Base-by-base conservation (phyloP, 2,797 vertebrate species). In the Threskiornis aethiopicus region DNA sequence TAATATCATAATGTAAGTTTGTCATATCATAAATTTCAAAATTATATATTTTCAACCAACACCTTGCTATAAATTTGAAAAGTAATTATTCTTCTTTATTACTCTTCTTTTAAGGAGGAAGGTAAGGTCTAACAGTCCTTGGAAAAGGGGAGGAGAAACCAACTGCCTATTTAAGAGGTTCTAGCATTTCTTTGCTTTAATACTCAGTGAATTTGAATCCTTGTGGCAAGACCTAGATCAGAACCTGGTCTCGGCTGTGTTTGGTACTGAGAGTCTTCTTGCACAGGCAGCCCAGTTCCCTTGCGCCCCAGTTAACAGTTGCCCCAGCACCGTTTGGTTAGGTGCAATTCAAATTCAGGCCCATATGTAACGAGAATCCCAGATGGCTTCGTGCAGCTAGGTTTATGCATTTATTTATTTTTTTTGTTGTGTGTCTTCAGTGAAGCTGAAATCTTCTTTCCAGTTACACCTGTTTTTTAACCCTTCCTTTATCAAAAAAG, bases 391-490 rank as follows among this genome's bases (percentile, higher is more conserved):
- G 0, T 91, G 86, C 71, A 93, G 46, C 28, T 19, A 44, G 9
- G 13, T 42, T 84, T 82, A 44, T 84, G 61, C 14, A 19, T 46
- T 16, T 9, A 39, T 47, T 29, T 16, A 37, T 17, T 25, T 59
- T 22, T 10, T 49, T 24, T 6, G 1, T 13, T 55, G 3, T 49
- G 7, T 77, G 28, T 82, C 70, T 90, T 91, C 88, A 87, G 67
- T 84, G 94, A 96, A 92, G 76, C 87, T 83, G 84, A 89, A 85
- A 84, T 88, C 80, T 89, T 83, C 49, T 91, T 94, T 87, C 54
- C 28, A 41, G 42, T 78, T 96, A 62, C 94, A 96, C 93, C 86
- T 96, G 90, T 9, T 83, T 96, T 84, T 97, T 93, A 96, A 95
- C 86, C 87, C 90, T 93, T 93, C 19, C 76, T 75, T 83, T n/a